A percentile compares a stretch with the other conserved stretches of the same genome.
phyloP scores from a whole-genome alignment of 2,113 vertebrate genomes.

The Natator depressus region DNA sequence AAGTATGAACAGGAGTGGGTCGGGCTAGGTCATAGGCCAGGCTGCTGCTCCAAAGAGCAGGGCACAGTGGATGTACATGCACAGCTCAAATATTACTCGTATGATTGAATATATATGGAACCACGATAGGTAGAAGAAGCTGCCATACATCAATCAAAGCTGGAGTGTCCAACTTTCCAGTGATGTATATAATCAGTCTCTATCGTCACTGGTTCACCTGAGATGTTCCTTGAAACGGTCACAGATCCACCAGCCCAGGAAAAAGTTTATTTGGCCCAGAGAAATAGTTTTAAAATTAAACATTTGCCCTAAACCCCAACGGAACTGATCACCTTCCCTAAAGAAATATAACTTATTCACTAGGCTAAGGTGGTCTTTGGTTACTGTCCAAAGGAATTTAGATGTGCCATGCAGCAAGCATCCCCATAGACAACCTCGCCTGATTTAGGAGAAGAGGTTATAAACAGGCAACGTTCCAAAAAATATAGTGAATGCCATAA shows the following conservation, averaged over 20 bases:
- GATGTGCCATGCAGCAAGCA: not conserved
- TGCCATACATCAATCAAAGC: not conserved
- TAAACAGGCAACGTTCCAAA: not conserved
- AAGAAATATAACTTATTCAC: not conserved
- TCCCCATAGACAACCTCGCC: not conserved
- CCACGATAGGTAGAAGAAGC: not conserved
- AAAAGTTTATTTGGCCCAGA: not conserved
- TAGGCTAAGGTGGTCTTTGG: not conserved
- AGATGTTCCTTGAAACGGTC: not conserved
- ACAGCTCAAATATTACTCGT: not conserved
- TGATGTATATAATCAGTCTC: not conserved
- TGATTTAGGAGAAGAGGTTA: not conserved
- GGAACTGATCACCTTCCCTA: not conserved
- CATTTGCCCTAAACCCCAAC: not conserved
- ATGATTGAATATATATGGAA: not conserved
- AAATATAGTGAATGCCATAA: not conserved
- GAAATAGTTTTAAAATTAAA: not conserved
- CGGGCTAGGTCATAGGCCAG: not conserved
- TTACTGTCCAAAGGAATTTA: not conserved
- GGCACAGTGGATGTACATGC: not conserved
- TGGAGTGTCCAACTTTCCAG: not conserved
- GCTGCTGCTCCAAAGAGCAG: not conserved
- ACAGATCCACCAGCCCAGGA: not conserved
- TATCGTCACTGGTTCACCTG: not conserved
- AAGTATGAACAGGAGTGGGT: not conserved